These are phyloP conservation scores for Typhlichthys eigenmanni DNA, from an alignment of 2,797 vertebrate species.

Conservation along the genomic window DNA sequence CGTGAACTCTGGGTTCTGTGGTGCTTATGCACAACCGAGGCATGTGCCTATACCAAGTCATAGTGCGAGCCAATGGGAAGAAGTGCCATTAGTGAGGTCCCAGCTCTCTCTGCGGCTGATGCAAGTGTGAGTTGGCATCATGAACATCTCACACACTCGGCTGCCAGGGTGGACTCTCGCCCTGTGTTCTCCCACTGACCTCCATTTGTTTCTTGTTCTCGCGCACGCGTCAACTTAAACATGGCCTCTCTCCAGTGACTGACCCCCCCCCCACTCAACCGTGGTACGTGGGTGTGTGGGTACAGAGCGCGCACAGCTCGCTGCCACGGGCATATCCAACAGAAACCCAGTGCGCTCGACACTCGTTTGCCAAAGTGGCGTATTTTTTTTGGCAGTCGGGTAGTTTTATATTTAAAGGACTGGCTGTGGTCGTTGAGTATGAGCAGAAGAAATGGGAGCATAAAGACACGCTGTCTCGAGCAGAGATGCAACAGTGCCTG, in stretches of 20 bases:
- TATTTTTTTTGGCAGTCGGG: not conserved
- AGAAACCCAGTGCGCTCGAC: slow-evolving; percentile 66
- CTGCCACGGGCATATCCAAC: slow-evolving; percentile 47
- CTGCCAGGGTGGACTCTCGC: slow-evolving; percentile 12
- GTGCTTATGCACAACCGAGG: no score
- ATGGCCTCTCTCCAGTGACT: slow-evolving; percentile 31
- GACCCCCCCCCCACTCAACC: slow-evolving; percentile 29
- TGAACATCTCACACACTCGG: no score
- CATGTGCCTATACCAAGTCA: slow-evolving; percentile 17
- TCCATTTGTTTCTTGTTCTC: slow-evolving; percentile 38
- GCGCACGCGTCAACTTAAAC: slow-evolving; percentile 44
- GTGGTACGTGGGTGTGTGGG: not conserved
- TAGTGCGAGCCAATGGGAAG: slow-evolving; percentile 9
- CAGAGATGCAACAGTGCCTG: not conserved
- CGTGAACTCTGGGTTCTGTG: no score
- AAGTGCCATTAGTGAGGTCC: slow-evolving; percentile 3
- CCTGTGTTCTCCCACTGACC: slow-evolving; percentile 43
- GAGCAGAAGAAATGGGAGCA: slow-evolving; percentile 35
- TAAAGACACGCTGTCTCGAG: slow-evolving; percentile 39
- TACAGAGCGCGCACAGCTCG: no score
- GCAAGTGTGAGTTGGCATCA: slow-evolving; percentile 10
- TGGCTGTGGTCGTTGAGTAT: slow-evolving; percentile 47
- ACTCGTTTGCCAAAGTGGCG: slow-evolving; percentile 61
- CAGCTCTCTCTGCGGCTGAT: slow-evolving; percentile 3
- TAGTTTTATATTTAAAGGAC: slow-evolving; percentile 60